Base-by-base conservation (phyloP, 2,797 vertebrate genomes). In the Smutsia gigantea region DNA sequence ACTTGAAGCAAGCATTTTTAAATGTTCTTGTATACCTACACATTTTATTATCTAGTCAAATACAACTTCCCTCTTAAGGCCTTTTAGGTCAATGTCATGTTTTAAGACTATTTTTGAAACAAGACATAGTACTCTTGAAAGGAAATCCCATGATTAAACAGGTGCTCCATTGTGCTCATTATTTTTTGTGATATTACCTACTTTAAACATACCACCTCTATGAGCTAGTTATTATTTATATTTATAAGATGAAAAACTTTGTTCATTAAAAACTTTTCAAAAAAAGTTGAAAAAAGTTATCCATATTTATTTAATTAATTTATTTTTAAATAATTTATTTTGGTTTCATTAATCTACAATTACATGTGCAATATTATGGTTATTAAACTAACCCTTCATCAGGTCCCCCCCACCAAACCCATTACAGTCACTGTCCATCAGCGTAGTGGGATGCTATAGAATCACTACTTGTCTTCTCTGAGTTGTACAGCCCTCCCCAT, bases 101-200 rank as follows among this genome's bases (percentile, higher is more conserved):
- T 88, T 88, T 27, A 75, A 85, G 51, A 34, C 74, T 63, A 55
- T 85, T 95, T 88, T 93, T 14, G 81, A 95, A 39, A 4, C 3
- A 86, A 61, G 51, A 63, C 5, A 49, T 5, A 66, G 8, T 81
- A 18, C 27, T 74, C 37, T 94, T 87, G 39, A 81, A 78, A 74
- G 14, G 34, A 94, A 71, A 59, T 61, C 9, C 78, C 49, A 39
- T 46, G 57, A 83, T 74, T 94, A 71, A 63, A 49, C 4, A 85
- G 39, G 29, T 64, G 57, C 17, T 57, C 85, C 68, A 19, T 53
- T 66, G 1, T 51, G 14, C 14, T 87, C 29, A 69, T 42, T 61
- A 59, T 69, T 93, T 84, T 72, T 51, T 27, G 68, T 71, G 39
- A 64, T 57, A 78, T 21, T 49, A 74, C 88, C 5, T 89, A 23